Evolutionary conservation across 2,888 invertebrate genomes (phyloP), one percentile per base, ranked within the genome.

Genomic region (Alviniconcha strummeri): DNA sequence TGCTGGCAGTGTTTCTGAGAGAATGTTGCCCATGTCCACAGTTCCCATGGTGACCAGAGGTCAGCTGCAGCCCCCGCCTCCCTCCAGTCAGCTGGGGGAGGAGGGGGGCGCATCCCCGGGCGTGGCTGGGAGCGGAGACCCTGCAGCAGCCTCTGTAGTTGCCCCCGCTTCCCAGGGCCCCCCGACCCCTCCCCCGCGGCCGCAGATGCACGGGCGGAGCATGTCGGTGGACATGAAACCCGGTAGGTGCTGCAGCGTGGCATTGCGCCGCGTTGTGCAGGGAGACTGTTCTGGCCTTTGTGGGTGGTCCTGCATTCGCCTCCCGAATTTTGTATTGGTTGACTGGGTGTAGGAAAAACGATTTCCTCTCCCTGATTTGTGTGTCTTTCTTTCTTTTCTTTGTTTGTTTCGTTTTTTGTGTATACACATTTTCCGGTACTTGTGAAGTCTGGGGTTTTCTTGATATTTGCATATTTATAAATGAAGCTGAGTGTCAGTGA

Each of bases 121-220:
- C n/a, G 85, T 81, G 55, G 80, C 83, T 15, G 76, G 83, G 55
- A 84, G 84, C 55, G 81, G 79, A 67, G 83, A 84, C 17, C 80
- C 84, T 13, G 81, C 83, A 54, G 84, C 84, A 1, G 81, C 78
- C 60, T 82, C 86, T 19, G 78, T 75, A 11, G 36, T 36, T 3
- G 36, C 36, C 36, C 87, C 86, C 67, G 84, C 69, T 52, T 85
- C 85, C n/a, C 86, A 86, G 69, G 91, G 88, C 57, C 91, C 90
- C 6, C 91, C 90, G 6, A 88, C 87, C 17, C 91, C 90, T n/a
- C 91, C 91, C 60, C 91, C 91, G 9, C 86, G 90, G 80, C 90
- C 90, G 4, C 89, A 87, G 60, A 80, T 85, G 79, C 90, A 90
- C 81, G 86, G 87, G 11, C 87, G 91, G 19, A 91, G 91, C 84